Evolutionary conservation across 2,888 invertebrate genomes (phyloP).

Genomic region (Carcina quercana): DNA sequence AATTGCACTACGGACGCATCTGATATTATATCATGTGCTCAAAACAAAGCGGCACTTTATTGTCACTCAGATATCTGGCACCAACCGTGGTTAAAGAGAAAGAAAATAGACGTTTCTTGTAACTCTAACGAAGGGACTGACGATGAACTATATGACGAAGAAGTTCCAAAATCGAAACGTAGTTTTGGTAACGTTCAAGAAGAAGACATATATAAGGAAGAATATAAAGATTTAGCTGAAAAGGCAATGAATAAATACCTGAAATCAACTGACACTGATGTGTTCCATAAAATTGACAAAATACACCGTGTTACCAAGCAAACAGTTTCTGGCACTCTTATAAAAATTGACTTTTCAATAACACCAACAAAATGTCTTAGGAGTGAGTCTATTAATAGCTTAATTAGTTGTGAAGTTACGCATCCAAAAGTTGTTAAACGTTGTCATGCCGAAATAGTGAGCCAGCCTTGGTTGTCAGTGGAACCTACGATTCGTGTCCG

Average conservation of each 20-base stretch:
- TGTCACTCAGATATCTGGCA: constrained; percentile 30
- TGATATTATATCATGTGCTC: not conserved
- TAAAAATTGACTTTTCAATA: constrained; percentile 32
- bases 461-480: too few relatives aligned
- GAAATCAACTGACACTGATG: constrained; percentile 27
- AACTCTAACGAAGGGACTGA: too few relatives aligned
- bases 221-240: constrained; percentile 20
- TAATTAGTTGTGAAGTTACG: constrained; percentile 23
- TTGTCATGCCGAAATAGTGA: constrained; percentile 25
- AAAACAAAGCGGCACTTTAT: constrained; percentile 14
- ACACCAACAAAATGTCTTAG: constrained; percentile 27
- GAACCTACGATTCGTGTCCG: too few relatives aligned
- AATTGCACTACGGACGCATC: constrained; percentile 5
- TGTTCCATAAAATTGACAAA: constrained; percentile 34
- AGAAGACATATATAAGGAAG: constrained; percentile 13
- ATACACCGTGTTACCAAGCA: constrained; percentile 58
- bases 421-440: constrained; percentile 18
- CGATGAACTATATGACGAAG: too few relatives aligned
- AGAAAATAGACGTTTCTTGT: too few relatives aligned
- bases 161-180: constrained; percentile 10
- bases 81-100: constrained; percentile 21
- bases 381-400: constrained; percentile 10
- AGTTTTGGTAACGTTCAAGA: constrained; percentile 5
- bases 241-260: constrained; percentile 23
- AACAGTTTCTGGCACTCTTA: constrained; percentile 66